These are phyloP conservation scores for Pogoniulus pusillus DNA, from an alignment of 2,797 vertebrate genomes.

Conservation along the genomic window DNA sequence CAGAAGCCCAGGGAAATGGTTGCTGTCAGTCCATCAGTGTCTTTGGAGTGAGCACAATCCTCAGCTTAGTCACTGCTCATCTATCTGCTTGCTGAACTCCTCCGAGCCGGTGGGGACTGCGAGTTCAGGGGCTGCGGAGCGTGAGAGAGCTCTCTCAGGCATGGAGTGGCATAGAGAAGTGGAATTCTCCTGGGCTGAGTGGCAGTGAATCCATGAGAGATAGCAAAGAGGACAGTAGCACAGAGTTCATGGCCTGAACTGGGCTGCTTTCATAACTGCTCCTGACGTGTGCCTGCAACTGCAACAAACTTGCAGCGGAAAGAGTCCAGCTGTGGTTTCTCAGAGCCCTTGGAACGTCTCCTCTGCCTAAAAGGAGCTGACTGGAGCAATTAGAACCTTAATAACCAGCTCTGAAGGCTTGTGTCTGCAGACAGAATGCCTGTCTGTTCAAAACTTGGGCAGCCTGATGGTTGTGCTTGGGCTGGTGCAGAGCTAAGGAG, in stretches of 20 bases:
- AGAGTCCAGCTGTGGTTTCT: neutral
- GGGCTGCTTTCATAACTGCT: neutral
- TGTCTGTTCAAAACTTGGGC: neutral
- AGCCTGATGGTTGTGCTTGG: neutral
- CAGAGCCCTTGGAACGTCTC: neutral
- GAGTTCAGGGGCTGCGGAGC: neutral
- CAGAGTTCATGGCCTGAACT: neutral
- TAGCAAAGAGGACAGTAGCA: neutral
- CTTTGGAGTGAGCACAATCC: neutral
- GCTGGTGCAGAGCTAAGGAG: neutral
- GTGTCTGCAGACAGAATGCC: neutral
- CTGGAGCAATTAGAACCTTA: neutral
- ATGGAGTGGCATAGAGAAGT: neutral
- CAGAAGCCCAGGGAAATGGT: neutral
- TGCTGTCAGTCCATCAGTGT: neutral
- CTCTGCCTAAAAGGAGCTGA: constrained; percentile 3
- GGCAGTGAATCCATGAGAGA: neutral
- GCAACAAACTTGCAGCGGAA: neutral
- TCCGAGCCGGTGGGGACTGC: neutral
- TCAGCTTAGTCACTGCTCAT: neutral
- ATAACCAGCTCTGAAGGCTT: neutral
- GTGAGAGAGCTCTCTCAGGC: fast-evolving
- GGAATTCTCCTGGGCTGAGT: neutral
- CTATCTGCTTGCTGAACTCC: neutral
- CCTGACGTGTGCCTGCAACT: neutral